Percentiles rank a stretch among this genome's conserved stretches.
Evolutionary conservation across 1,140 invertebrate species (phyloP).

Genomic region (Liolophura sinensis): DNA sequence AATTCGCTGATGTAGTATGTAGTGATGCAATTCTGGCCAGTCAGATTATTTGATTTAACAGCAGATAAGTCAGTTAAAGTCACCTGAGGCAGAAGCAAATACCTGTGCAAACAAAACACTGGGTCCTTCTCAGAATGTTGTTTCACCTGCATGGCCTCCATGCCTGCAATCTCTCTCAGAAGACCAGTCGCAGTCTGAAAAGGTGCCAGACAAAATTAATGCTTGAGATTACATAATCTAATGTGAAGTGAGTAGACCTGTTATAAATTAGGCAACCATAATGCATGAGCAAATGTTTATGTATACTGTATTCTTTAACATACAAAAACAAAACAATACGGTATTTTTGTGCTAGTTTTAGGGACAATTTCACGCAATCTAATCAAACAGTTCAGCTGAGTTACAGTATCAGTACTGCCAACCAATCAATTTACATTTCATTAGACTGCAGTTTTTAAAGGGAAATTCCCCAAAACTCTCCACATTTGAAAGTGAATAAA

Average conservation of each 20-base stretch:
- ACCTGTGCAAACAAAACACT: slow-evolving; percentile 44
- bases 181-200: slow-evolving; percentile 65
- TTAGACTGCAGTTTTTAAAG: no score
- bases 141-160: slow-evolving; percentile 68
- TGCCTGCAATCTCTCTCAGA: slow-evolving; percentile 69
- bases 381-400: neutral
- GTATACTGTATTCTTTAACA: neutral
- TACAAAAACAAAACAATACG: neutral
- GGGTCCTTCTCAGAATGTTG: slow-evolving; percentile 36
- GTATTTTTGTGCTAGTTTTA: neutral
- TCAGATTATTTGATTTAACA: neutral
- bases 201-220: slow-evolving; percentile 2
- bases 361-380: neutral
- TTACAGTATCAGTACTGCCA: no score
- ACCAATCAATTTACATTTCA: no score
- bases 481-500: no score
- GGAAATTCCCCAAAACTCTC: no score
- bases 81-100: slow-evolving; percentile 5
- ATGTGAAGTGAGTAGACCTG: slow-evolving; percentile 3
- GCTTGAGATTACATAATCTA: slow-evolving; percentile 3
- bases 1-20: no score
- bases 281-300: neutral
- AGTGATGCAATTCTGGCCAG: neutral
- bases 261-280: neutral
- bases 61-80: neutral